Evolutionary conservation across 1,140 invertebrate species (phyloP).

Genomic region (Diachasma alloeum): DNA sequence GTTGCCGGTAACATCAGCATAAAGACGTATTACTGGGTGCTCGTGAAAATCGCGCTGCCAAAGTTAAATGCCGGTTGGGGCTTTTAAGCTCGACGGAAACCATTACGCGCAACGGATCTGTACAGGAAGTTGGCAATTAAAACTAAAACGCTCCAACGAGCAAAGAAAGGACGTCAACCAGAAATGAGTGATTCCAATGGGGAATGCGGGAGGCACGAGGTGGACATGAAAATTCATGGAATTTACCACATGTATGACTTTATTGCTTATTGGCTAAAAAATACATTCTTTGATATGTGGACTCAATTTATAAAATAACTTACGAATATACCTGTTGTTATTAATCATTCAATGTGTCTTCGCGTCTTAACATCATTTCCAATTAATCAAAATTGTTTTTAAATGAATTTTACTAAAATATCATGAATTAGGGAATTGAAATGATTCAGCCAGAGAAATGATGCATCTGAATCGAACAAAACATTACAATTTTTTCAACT

Average conservation of each 20-base stretch:
- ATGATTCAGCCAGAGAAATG: too few species aligned
- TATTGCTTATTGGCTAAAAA: constrained; percentile 52
- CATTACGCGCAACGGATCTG: constrained; percentile 28
- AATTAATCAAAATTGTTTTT: too few species aligned
- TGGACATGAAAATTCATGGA: constrained; percentile 15
- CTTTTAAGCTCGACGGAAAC: constrained; percentile 26
- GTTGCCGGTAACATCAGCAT: constrained; percentile 16
- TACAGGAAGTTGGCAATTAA: constrained; percentile 40
- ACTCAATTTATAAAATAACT: constrained; percentile 53
- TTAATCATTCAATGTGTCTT: constrained; percentile 2
- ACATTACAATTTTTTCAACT: too few species aligned
- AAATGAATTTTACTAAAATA: too few species aligned
- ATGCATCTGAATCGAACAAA: too few species aligned
- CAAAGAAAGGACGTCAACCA: constrained; percentile 1
- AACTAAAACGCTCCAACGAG: constrained; percentile 23
- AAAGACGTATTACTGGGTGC: constrained; percentile 22
- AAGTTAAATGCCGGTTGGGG: constrained; percentile 1
- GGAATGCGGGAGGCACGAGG: background rate
- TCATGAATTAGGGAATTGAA: background rate
- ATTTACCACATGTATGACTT: constrained; percentile 38
- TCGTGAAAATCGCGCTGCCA: constrained; percentile 24
- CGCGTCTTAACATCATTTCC: background rate
- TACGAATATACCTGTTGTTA: constrained; percentile 47
- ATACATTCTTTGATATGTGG: constrained; percentile 55
- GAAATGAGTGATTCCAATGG: constrained; percentile 2